Evolutionary conservation across 2,888 invertebrate species (phyloP).

Genomic region (Vanessa cardui): DNA sequence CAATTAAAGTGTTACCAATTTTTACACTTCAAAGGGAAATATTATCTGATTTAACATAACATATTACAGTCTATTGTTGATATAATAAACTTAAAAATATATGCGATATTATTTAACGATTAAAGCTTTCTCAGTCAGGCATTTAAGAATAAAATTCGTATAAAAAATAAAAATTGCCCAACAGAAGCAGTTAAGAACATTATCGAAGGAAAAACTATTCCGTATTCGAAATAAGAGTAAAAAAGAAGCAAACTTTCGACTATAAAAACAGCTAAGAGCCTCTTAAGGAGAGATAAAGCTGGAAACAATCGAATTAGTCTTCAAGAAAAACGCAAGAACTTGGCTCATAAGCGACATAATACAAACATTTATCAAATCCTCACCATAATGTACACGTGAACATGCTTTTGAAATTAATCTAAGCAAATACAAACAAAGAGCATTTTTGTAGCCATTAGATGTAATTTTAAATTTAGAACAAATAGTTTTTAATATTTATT

Average conservation of each 20-base stretch:
- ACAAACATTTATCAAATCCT: constrained; percentile 55
- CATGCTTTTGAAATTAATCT: no score
- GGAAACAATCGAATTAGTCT: constrained; percentile 63
- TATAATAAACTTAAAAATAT: background rate
- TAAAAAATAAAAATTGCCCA: constrained; percentile 35
- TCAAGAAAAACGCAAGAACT: constrained; percentile 52
- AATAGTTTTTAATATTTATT: no score
- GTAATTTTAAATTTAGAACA: no score
- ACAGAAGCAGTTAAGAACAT: constrained; percentile 42
- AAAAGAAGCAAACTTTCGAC: constrained; percentile 59
- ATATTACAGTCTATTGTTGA: no score
- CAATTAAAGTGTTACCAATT: no score
- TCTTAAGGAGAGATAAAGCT: constrained; percentile 57
- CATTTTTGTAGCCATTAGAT: no score
- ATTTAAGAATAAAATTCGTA: constrained; percentile 30
- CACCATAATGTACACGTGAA: constrained; percentile 1
- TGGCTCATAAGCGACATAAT: constrained; percentile 57
- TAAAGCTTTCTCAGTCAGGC: constrained; percentile 24
- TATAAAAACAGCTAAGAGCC: constrained; percentile 67
- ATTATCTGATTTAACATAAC: no score
- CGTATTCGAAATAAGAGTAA: constrained; percentile 54
- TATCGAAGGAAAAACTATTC: constrained; percentile 53
- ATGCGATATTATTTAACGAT: constrained; percentile 15
- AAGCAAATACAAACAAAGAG: no score
- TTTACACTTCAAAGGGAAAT: no score